These are phyloP conservation scores for Myiopsitta monachus DNA, from an alignment of 2,113 vertebrate species.

Conservation along the genomic window DNA sequence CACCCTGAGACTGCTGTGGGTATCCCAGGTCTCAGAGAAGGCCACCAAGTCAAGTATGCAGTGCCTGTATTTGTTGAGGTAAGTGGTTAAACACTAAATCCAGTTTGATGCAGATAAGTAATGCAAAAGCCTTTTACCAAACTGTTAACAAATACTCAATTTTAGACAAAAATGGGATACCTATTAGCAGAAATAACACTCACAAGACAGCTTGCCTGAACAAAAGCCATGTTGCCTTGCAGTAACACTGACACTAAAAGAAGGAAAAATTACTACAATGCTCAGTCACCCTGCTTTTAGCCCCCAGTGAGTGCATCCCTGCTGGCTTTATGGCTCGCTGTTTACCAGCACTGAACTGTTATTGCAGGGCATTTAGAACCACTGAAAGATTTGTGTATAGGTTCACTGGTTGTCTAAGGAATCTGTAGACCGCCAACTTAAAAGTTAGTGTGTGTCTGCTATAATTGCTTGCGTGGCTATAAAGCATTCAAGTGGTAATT, in stretches of 20 bases:
- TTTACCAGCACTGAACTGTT: neutral
- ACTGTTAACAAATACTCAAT: neutral
- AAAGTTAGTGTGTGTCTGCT: slow-evolving; percentile 23
- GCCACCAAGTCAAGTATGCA: neutral
- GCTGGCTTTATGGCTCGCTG: neutral
- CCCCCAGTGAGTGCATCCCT: neutral
- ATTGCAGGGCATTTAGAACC: neutral
- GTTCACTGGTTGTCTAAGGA: slow-evolving; percentile 2
- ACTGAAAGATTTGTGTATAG: slow-evolving; percentile 4
- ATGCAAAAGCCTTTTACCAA: neutral
- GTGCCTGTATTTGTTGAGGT: neutral
- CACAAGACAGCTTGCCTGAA: neutral
- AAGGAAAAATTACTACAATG: neutral
- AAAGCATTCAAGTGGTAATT: slow-evolving; percentile 36
- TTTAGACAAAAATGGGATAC: neutral
- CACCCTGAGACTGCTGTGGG: neutral
- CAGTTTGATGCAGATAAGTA: neutral
- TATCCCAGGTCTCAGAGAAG: neutral
- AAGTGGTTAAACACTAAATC: neutral
- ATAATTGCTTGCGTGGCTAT: slow-evolving; percentile 5
- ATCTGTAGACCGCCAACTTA: neutral
- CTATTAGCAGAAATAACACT: neutral
- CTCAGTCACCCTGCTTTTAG: slow-evolving; percentile 12
- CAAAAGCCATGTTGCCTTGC: neutral
- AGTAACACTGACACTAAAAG: neutral